These are phyloP conservation scores for Erebia aethiops DNA, from an alignment of 2,888 invertebrate species.

Conservation along the genomic window DNA sequence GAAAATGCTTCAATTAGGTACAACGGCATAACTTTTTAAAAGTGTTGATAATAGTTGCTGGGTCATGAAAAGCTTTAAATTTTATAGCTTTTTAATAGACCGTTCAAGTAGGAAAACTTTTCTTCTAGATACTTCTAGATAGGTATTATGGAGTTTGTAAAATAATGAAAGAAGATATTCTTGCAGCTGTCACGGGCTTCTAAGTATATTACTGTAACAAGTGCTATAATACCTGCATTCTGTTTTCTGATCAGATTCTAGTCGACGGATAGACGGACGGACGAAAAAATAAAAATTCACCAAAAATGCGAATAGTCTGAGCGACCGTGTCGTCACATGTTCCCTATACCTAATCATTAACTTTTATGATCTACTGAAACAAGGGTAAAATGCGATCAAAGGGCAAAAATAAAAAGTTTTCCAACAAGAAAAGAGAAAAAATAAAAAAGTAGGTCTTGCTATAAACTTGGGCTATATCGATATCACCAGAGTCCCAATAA, in stretches of 20 bases:
- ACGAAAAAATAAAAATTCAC: too few relatives aligned
- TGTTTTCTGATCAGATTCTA: background rate
- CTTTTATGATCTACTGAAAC: background rate
- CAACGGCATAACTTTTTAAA: slow-evolving; percentile 32
- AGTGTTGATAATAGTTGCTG: slow-evolving; percentile 21
- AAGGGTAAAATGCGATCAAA: background rate
- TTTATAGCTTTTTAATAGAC: slow-evolving; percentile 6
- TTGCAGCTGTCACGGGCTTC: background rate
- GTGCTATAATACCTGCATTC: background rate
- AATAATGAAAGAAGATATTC: background rate
- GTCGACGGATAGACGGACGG: too few relatives aligned
- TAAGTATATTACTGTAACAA: background rate
- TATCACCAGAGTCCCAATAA: slow-evolving; percentile 54
- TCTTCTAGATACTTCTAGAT: too few relatives aligned
- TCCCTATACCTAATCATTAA: background rate
- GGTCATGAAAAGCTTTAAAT: background rate
- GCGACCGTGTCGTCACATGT: background rate
- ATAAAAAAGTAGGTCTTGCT: slow-evolving; percentile 4
- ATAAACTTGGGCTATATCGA: slow-evolving; percentile 46
- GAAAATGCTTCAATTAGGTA: slow-evolving; percentile 50
- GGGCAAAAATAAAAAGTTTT: background rate
- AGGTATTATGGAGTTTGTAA: background rate
- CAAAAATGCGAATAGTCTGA: too few relatives aligned
- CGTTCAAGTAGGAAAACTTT: slow-evolving; percentile 3
- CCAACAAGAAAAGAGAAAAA: background rate